Conservation (phyloP, 2,888 invertebrate species). For the Eustalomyia histrio region DNA sequence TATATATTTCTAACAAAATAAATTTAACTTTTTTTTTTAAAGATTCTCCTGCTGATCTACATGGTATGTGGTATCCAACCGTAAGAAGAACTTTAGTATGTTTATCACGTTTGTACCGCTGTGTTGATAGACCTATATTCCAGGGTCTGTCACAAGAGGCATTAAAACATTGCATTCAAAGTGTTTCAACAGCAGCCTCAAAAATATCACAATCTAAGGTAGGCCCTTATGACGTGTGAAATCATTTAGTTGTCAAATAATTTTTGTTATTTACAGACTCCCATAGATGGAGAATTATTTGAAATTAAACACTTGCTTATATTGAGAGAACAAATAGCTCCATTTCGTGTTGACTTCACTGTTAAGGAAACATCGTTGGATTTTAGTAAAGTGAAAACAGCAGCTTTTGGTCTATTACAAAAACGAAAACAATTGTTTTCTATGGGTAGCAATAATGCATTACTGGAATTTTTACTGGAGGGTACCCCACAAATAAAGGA, state of each 20-base stretch:
- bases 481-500: slow-evolving; percentile 97
- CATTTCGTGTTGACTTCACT: slow-evolving; percentile 96
- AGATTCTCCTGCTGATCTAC: slow-evolving; percentile 95
- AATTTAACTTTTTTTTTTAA: slow-evolving; percentile 45
- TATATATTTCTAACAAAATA: too few relatives aligned
- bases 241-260: neutral
- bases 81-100: slow-evolving; percentile 96
- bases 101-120: slow-evolving; percentile 91
- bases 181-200: slow-evolving; percentile 89
- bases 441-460: slow-evolving; percentile 91
- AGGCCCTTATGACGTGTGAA: slow-evolving; percentile 36
- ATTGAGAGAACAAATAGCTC: slow-evolving; percentile 97
- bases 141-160: slow-evolving; percentile 98
- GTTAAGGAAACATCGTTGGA: slow-evolving; percentile 96
- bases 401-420: slow-evolving; percentile 87
- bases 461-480: slow-evolving; percentile 94
- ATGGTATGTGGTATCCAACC: slow-evolving; percentile 99
- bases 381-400: slow-evolving; percentile 94
- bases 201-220: slow-evolving; percentile 88
- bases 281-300: slow-evolving; percentile 97
- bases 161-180: slow-evolving; percentile 93
- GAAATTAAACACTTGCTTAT: slow-evolving; percentile 98
- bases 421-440: slow-evolving; percentile 93
- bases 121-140: slow-evolving; percentile 96
- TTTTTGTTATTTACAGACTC: slow-evolving; percentile 80